Conservation (phyloP, 2,888 invertebrate genomes). For the Rhorus exstirpatorius region DNA sequence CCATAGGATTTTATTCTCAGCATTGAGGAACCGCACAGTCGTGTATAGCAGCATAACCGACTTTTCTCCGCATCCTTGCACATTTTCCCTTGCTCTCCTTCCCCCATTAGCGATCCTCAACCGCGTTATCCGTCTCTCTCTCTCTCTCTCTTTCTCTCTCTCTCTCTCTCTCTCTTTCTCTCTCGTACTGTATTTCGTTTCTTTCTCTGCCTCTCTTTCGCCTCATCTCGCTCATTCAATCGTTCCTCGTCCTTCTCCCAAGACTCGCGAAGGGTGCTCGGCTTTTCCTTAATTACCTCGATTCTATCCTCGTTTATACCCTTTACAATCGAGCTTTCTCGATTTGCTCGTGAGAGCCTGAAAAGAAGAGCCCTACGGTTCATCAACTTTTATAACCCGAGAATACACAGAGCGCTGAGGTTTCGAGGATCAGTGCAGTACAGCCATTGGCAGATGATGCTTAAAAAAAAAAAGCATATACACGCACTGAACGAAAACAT, state of each 20-base stretch:
- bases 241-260: conserved; percentile 11
- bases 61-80: conserved; percentile 53
- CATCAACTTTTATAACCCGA: conserved; percentile 40
- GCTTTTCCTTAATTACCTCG: conserved; percentile 74
- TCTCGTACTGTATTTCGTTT: background rate
- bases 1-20: conserved; percentile 51
- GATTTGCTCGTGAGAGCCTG: conserved; percentile 54
- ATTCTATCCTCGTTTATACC: conserved; percentile 74
- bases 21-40: conserved; percentile 27
- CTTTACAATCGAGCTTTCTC: conserved; percentile 76
- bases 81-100: conserved; percentile 32
- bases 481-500: too few relatives aligned
- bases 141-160: background rate
- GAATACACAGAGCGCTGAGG: conserved; percentile 6
- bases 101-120: conserved; percentile 49
- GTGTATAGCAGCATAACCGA: conserved; percentile 44
- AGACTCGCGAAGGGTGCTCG: conserved; percentile 35
- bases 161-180: conserved; percentile 12
- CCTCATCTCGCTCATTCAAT: conserved; percentile 45
- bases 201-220: background rate
- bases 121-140: conserved; percentile 30
- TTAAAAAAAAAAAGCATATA: background rate
- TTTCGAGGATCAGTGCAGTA: background rate
- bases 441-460: conserved; percentile 3
- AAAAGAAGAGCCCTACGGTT: conserved; percentile 41